Percentiles rank a stretch among this genome's conserved stretches.
Evolutionary conservation across 1,140 invertebrate genomes (phyloP).

Genomic region (Coenobita brevimanus): DNA sequence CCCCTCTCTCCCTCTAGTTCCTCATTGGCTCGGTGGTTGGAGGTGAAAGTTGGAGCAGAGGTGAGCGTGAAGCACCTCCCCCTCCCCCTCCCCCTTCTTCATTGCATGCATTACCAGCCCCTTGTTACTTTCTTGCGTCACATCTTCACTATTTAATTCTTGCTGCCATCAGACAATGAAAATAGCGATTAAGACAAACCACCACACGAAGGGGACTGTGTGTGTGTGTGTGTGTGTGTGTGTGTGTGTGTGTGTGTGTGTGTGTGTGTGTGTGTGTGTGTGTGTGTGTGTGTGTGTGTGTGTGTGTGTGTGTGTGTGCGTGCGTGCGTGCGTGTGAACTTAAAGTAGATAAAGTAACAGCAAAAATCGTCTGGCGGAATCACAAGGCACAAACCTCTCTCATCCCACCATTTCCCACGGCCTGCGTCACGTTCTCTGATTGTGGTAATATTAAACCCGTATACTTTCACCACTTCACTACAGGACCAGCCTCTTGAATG

Average conservation of each 20-base stretch:
- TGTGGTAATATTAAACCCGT: too few species aligned
- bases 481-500: too few species aligned
- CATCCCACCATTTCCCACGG: not conserved
- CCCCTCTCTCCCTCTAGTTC: too few species aligned
- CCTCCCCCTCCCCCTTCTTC: conserved; percentile 2
- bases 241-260: not conserved
- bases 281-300: conserved; percentile 26
- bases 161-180: not conserved
- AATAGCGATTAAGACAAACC: not conserved
- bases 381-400: not conserved
- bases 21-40: too few species aligned
- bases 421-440: too few species aligned
- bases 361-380: not conserved
- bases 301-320: conserved; percentile 18
- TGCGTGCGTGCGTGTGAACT: not conserved
- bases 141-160: too few species aligned
- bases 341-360: not conserved
- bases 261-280: conserved; percentile 24
- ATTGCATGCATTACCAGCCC: not conserved
- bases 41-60: too few species aligned
- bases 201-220: not conserved
- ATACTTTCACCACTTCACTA: too few species aligned
- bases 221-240: not conserved
- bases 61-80: not conserved
- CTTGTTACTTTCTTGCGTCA: not conserved